Base-by-base conservation (phyloP, 2,113 vertebrate species). In the Electrona antarctica region DNA sequence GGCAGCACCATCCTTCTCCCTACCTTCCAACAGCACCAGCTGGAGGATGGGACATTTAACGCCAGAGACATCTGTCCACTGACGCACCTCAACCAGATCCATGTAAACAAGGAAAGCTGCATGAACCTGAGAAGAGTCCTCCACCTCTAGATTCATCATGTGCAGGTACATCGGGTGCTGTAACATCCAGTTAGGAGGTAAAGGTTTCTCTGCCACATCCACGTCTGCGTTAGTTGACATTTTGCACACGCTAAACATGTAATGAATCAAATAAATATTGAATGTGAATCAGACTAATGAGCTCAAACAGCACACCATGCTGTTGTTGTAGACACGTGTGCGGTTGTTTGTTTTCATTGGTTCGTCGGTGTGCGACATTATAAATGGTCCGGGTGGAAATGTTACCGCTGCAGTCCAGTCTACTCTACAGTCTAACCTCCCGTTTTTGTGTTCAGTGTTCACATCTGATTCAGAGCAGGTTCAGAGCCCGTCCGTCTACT, bases 81-180 rank as follows among this genome's bases (percentile, higher is more conserved):
- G 94, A 76, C 96, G 95, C 74, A 91, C 94, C 87, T 98, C 97
- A 47, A 94, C 76, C 11, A 99, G 94, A 76, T 99, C 96, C 93
- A 98, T 92, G 90, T 95, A 96, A 3, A 95, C 96, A 61, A 99
- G 85, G 83, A 99, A 98, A 0, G 97, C 96, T 58, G 94, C 90
- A 8, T 98, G 95, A 1, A 96, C 82, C 69, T 97, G 95, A 54
- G 90, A 81, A 11, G 89, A 89, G 80, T 99, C 96, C 33, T 78
- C 95, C 0, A 94, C 80, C 56, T 94, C 93, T 46, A 98, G 91
- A 9, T 87, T 88, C 92, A 95, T 93, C 94, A 99, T 95, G 62
- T 94, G 91, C 67, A 89, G 92, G 73, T 95, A 95, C 97, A 77
- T 62, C 0, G 90, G 87, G 64, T 94, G 92, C 15, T 71, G 86